These are phyloP conservation scores for Scaeva pyrastri DNA, from an alignment of 2,888 invertebrate species.

Conservation along the genomic window DNA sequence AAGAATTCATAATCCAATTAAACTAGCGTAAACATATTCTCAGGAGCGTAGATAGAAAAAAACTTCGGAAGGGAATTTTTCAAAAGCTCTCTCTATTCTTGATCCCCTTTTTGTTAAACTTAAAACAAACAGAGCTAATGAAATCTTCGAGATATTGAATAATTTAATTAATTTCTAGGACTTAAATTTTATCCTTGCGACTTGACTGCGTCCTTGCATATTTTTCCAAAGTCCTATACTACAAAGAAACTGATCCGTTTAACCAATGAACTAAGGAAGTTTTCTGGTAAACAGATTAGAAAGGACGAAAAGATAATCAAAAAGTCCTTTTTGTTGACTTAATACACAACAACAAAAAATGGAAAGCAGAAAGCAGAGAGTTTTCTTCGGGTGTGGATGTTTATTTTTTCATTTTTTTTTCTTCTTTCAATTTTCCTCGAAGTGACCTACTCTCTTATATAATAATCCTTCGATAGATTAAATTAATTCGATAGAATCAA, in stretches of 20 bases:
- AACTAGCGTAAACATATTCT: neutral
- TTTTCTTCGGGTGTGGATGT: neutral
- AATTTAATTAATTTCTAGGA: no score
- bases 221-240: neutral
- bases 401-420: neutral
- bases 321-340: neutral
- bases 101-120: no score
- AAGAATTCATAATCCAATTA: neutral
- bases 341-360: neutral
- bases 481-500: constrained; percentile 51
- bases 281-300: neutral
- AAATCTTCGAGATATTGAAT: no score
- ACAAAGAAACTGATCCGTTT: neutral
- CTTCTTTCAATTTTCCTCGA: neutral
- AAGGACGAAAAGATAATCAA: neutral
- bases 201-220: neutral
- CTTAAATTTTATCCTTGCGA: neutral
- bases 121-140: no score
- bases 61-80: neutral
- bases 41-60: neutral
- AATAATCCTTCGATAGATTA: constrained; percentile 18
- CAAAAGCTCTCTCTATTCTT: no score
- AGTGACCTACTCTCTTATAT: constrained; percentile 18
- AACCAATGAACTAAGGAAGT: neutral
- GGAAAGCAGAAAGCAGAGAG: neutral